phyloP scores from a whole-genome alignment of 2,797 vertebrate genomes.

The Alosa sapidissima region DNA sequence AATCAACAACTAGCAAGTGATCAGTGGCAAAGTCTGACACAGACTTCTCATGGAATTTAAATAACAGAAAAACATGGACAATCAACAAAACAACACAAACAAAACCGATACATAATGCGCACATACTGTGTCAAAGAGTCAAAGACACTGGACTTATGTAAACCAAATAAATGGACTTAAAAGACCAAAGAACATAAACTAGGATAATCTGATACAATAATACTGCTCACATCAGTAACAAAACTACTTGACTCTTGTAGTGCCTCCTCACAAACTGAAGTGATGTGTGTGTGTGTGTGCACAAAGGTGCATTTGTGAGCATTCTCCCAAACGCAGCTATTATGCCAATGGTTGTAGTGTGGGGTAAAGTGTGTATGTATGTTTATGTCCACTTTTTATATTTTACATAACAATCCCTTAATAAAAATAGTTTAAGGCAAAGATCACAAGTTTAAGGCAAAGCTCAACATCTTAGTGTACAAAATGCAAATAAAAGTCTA shows the following conservation, averaged over 20 bases:
- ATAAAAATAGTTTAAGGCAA: background rate
- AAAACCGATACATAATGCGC: background rate
- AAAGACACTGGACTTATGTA: background rate
- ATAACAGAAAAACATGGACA: background rate
- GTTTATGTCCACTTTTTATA: background rate
- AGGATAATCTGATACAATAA: background rate
- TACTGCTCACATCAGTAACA: constrained; percentile 12
- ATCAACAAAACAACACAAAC: background rate
- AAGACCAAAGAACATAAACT: background rate
- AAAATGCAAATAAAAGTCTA: background rate
- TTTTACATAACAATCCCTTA: background rate
- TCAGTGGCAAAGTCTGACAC: background rate
- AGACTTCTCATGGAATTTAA: background rate
- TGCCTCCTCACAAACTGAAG: background rate
- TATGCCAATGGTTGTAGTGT: background rate
- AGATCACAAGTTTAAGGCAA: background rate
- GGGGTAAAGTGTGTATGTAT: background rate
- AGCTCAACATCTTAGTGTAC: constrained; percentile 7
- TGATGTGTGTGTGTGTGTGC: background rate
- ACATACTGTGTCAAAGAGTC: background rate
- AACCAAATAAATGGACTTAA: background rate
- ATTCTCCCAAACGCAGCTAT: background rate
- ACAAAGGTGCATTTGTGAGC: background rate
- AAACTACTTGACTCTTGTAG: background rate
- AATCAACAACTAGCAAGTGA: background rate